phyloP scores from a whole-genome alignment of 2,113 vertebrate genomes.

The Opisthocomus hoazin region DNA sequence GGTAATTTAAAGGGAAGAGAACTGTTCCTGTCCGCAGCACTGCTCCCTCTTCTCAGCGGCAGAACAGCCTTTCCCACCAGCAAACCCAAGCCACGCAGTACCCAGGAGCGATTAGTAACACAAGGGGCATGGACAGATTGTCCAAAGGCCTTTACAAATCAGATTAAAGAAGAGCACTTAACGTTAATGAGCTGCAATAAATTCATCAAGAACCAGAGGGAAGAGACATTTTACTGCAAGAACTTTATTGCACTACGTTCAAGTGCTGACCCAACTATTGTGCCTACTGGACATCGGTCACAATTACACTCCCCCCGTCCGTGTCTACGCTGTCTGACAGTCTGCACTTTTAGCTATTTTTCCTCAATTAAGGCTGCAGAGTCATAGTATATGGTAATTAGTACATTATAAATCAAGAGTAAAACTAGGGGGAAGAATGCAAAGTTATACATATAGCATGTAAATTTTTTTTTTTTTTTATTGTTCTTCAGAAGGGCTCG shows the following conservation, averaged over 20 bases:
- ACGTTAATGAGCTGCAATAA: conserved; percentile 6
- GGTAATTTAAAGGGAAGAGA: background rate
- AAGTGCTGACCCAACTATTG: conserved; percentile 3
- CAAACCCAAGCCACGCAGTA: rapidly evolving
- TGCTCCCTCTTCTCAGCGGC: background rate
- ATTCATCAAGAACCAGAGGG: conserved; percentile 15
- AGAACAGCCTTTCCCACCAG: background rate
- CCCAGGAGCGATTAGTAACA: rapidly evolving
- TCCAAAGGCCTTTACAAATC: background rate
- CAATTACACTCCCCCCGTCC: background rate
- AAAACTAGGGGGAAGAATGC: background rate
- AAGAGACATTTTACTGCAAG: conserved; percentile 31
- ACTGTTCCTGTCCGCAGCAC: background rate
- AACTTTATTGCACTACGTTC: conserved; percentile 18
- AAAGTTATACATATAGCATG: conserved; percentile 20
- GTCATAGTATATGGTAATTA: background rate
- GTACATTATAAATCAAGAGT: background rate
- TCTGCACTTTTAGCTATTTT: background rate
- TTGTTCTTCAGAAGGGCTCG: conserved; percentile 52
- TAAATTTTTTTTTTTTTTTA: conserved; percentile 30
- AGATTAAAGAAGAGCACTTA: background rate
- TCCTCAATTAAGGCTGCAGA: conserved; percentile 18
- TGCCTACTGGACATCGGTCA: background rate
- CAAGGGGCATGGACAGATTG: background rate
- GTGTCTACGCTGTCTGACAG: background rate